These are phyloP conservation scores for Atlantisia rogersi DNA, from an alignment of 2,113 vertebrate genomes.

Conservation along the genomic window DNA sequence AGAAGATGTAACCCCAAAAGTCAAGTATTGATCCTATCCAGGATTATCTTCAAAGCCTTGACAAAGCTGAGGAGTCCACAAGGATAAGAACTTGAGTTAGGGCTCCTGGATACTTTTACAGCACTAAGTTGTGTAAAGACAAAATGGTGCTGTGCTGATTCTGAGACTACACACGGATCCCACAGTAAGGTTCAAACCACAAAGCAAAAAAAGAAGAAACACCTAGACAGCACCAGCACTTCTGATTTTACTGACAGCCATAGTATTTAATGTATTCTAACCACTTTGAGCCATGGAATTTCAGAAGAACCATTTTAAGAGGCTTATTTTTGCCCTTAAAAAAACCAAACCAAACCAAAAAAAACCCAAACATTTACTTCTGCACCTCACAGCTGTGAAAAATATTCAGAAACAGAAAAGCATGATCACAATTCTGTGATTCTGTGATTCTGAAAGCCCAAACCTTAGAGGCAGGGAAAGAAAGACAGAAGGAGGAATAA, in stretches of 20 bases:
- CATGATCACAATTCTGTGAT: no score
- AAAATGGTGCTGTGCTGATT: background rate
- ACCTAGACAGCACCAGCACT: background rate
- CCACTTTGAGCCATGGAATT: background rate
- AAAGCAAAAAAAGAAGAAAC: background rate
- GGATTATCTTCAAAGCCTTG: background rate
- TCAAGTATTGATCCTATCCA: background rate
- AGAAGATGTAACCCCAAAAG: background rate
- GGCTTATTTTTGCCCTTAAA: background rate
- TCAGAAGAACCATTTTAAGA: background rate
- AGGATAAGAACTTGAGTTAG: background rate
- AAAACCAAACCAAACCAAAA: no score
- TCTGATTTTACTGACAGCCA: background rate
- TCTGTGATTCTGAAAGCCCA: background rate
- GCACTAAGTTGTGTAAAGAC: background rate
- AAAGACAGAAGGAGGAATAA: background rate
- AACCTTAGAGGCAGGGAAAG: accelerated
- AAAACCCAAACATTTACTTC: background rate
- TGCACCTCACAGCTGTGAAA: background rate
- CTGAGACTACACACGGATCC: background rate
- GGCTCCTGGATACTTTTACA: background rate
- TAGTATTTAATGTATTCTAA: background rate
- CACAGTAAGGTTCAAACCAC: background rate
- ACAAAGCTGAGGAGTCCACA: background rate
- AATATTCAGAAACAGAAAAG: background rate